Conservation (phyloP, 2,888 invertebrate species). For the Drosophila cracens region DNA sequence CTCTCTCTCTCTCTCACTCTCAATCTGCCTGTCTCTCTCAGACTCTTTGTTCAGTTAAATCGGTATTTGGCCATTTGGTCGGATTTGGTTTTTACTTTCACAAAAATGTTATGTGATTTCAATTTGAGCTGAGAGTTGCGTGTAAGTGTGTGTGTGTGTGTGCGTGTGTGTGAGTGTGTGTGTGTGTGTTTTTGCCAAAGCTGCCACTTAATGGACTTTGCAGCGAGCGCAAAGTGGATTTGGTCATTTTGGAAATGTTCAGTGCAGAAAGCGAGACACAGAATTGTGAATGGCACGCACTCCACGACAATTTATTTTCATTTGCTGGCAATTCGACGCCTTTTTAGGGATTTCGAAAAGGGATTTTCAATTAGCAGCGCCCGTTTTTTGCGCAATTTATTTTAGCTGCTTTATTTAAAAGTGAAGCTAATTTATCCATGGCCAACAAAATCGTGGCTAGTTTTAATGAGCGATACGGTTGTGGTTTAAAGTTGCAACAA, state of each 20-base stretch:
- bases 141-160: not conserved
- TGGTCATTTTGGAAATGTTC: slow-evolving; percentile 59
- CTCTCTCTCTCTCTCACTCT: too few relatives aligned
- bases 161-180: not conserved
- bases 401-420: slow-evolving; percentile 57
- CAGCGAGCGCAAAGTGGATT: slow-evolving; percentile 71
- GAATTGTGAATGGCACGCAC: slow-evolving; percentile 29
- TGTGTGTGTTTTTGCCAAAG: slow-evolving; percentile 24
- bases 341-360: slow-evolving; percentile 58
- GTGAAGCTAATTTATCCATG: slow-evolving; percentile 56
- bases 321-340: slow-evolving; percentile 51
- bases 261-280: not conserved
- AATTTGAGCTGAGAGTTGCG: slow-evolving; percentile 35
- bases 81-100: slow-evolving; percentile 40
- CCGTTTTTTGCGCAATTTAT: slow-evolving; percentile 48
- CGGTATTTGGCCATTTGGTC: slow-evolving; percentile 26
- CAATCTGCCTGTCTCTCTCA: not conserved
- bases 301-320: slow-evolving; percentile 56
- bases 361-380: slow-evolving; percentile 71
- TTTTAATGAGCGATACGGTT: slow-evolving; percentile 40
- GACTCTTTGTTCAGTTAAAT: slow-evolving; percentile 3
- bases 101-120: slow-evolving; percentile 41
- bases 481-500: slow-evolving; percentile 39
- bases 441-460: slow-evolving; percentile 20
- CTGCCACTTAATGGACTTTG: slow-evolving; percentile 66